Base-by-base conservation (phyloP, 2,113 vertebrate species). In the Neoarius graeffei region DNA sequence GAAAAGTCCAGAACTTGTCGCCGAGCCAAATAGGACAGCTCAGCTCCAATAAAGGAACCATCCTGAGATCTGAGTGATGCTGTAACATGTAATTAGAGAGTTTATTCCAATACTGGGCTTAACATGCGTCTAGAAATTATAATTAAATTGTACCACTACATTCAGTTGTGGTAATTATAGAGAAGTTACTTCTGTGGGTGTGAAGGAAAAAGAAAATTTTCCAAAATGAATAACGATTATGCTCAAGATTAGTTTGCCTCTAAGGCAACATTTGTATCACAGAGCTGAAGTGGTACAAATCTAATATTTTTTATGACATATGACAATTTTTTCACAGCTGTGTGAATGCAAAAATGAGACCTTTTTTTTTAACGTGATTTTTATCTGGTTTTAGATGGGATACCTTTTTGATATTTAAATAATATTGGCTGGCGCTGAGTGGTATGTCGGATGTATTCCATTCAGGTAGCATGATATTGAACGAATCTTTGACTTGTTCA, bases 1-100 rank as follows among this genome's bases (percentile, higher is more conserved):
- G 96, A 90, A 3, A 94, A 94, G 9, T 96, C 94, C 4, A 92
- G 93, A 11, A 96, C 94, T 87, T 80, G 95, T 57, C 95, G 94
- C 69, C 95, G 95, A 90, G 99, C 97, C 86, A 99, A 94, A 85
- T 96, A 97, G 0, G 96, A 96, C 89, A 99, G 92, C 89, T 99
- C 98, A 0, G 97, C 97, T 10, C 96, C 96, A 0, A 92, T 93
- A 93, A 95, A 97, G 42, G 96, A 96, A 91, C 95, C 92, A 84
- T 97, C 97, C 84, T 96, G 97, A n/a, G 96, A 94, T 89, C 97
- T 95, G 91, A 96, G 91, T 66, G 96, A 97, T 92, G 96, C 96
- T 94, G 94, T 56, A 48, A 64, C 42, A 54, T 60, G 5, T 52
- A 3, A 56, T 62, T 50, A 62, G 1, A 48, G 30, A 67, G 25